Conservation (phyloP, 1,140 invertebrate genomes). For the Scaptomyza hsui region DNA sequence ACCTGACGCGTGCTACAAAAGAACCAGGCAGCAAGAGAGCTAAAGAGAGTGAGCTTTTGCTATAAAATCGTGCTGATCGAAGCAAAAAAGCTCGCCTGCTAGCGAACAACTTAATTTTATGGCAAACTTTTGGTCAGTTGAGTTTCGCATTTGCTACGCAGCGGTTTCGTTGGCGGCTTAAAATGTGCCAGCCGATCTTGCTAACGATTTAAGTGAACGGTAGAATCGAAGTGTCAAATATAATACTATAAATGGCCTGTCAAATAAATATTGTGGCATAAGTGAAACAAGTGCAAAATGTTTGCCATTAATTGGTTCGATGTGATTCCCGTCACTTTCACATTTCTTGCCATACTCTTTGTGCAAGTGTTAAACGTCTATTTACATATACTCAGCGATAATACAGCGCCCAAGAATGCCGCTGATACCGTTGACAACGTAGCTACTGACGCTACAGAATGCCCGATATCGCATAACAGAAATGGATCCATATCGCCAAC, state of each 20-base stretch:
- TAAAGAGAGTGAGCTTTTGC: slow-evolving; percentile 37
- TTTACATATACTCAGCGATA: slow-evolving; percentile 60
- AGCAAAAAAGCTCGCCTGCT: slow-evolving; percentile 9
- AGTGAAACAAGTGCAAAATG: slow-evolving; percentile 47
- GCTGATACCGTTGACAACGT: slow-evolving; percentile 36
- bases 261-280: slow-evolving; percentile 22
- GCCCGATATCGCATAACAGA: slow-evolving; percentile 5
- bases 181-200: slow-evolving; percentile 26
- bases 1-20: slow-evolving; percentile 56
- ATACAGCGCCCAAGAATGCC: slow-evolving; percentile 15
- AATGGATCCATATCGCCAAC: slow-evolving; percentile 29
- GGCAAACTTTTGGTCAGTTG: slow-evolving; percentile 41
- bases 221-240: background rate
- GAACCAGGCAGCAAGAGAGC: slow-evolving; percentile 10
- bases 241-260: slow-evolving; percentile 9
- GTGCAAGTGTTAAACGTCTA: slow-evolving; percentile 73
- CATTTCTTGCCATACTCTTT: slow-evolving; percentile 59
- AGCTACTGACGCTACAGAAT: slow-evolving; percentile 12
- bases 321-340: slow-evolving; percentile 59
- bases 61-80: slow-evolving; percentile 45
- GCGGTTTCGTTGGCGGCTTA: slow-evolving; percentile 37
- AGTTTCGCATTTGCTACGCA: slow-evolving; percentile 41
- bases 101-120: background rate
- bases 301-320: slow-evolving; percentile 72
- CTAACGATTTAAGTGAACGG: slow-evolving; percentile 1